Base-by-base conservation (phyloP, 1,140 invertebrate species). In the Ditylenchus dipsaci region DNA sequence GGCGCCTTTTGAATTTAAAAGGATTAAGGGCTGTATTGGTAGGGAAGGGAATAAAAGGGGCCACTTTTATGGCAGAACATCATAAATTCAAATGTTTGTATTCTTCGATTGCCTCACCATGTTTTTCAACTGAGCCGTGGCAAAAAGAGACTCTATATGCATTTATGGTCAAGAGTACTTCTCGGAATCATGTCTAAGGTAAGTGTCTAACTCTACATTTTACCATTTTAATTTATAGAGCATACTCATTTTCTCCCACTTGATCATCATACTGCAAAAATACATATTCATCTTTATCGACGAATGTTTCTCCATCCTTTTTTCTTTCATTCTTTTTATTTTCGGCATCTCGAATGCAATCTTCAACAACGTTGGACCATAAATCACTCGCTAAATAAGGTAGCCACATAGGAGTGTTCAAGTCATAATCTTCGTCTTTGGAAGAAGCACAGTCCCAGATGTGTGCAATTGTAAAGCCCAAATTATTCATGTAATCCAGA, bases 361-460 rank as follows among this genome's bases (percentile, higher is more conserved):
- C 95, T 86, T 99, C 96, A 9, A 99, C 86, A 11, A 97, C 93
- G 85, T 97, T 97, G 7, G 96, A 95, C 96, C 96, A 99, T 85
- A 97, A 99, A 85, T 99, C 96, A 53, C 96, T 96, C 43, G 75
- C 71, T 84, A 98, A 99, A 84, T 99, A 99, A 0, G 96, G 95
- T 78, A 99, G 86, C 82, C 96, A 93, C n/a, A 91, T 91, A 29
- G 95, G 93, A 66, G 92, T 94, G 63, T 88, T 89, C 72, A 98
- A 86, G 83, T 92, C 93, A 83, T 97, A 99, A 85, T 99, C 95
- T 84, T 98, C 95, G 58, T 95, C 95, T 88, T 99, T 95, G 42
- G 93, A 96, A 1, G 96, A 96, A 57, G 96, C 96, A 87, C 96
- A 99, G 0, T 95, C 95, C 96, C 96, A 99, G 80, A 99, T 99